phyloP scores from a whole-genome alignment of 2,888 invertebrate species.

The Cheilosia vernalis region DNA sequence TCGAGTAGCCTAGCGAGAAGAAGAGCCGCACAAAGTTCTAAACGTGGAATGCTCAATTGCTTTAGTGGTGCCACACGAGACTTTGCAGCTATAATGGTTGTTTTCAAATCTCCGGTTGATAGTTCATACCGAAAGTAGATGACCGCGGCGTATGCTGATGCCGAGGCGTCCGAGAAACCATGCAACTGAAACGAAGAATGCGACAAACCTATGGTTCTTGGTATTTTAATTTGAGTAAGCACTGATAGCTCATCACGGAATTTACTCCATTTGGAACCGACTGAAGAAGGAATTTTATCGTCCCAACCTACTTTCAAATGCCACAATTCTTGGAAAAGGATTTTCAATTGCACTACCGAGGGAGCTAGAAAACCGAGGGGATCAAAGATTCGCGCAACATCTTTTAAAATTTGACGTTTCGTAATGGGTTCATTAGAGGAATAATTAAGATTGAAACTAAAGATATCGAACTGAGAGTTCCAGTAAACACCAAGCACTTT shows the following conservation, averaged over 20 bases:
- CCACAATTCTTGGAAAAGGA: constrained; percentile 1
- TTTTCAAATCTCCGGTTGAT: too few species aligned
- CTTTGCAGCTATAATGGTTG: too few species aligned
- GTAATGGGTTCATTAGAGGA: not conserved
- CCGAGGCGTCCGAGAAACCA: constrained; percentile 53
- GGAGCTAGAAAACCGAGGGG: constrained; percentile 8
- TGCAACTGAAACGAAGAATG: not conserved
- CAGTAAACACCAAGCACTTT: constrained; percentile 1
- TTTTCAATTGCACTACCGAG: constrained; percentile 2
- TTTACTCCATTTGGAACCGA: not conserved
- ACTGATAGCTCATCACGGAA: too few species aligned
- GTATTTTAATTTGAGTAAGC: not conserved
- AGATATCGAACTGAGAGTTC: constrained; percentile 1
- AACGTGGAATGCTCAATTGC: constrained; percentile 12
- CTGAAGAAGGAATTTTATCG: not conserved
- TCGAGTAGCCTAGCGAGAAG: constrained; percentile 43
- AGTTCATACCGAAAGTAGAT: not conserved
- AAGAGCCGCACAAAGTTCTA: constrained; percentile 36
- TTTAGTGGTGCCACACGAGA: constrained; percentile 2
- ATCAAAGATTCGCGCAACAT: not conserved
- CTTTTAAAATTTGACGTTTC: constrained; percentile 1
- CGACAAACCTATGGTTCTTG: not conserved
- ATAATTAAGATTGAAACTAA: not conserved
- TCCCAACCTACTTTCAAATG: not conserved
- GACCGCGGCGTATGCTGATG: constrained; percentile 39